Evolutionary conservation across 2,888 invertebrate species (phyloP).

Genomic region (Baronia brevicornis): DNA sequence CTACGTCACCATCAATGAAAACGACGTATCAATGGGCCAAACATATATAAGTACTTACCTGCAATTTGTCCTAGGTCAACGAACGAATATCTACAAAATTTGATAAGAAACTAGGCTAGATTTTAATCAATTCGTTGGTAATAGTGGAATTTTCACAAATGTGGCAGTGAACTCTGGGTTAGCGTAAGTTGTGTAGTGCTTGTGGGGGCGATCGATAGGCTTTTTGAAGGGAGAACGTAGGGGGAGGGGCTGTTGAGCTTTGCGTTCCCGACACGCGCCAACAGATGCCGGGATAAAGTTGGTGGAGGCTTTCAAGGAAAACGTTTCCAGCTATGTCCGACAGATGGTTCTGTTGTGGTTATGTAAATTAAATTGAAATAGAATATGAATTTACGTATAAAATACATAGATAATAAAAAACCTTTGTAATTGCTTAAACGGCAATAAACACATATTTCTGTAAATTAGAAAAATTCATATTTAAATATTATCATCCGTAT

Average conservation of each 20-base stretch:
- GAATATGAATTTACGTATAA: too few species aligned
- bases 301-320: slow-evolving; percentile 23
- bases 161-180: slow-evolving; percentile 49
- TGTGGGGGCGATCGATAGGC: slow-evolving; percentile 57
- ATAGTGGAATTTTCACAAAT: slow-evolving; percentile 36
- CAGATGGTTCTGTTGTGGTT: slow-evolving; percentile 25
- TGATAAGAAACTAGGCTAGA: slow-evolving; percentile 36
- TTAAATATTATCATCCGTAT: too few species aligned
- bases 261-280: slow-evolving; percentile 38
- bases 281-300: slow-evolving; percentile 49
- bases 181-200: slow-evolving; percentile 53
- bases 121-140: slow-evolving; percentile 33
- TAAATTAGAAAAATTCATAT: too few species aligned
- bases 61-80: slow-evolving; percentile 10
- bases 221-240: slow-evolving; percentile 27
- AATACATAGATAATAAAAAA: too few species aligned
- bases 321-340: slow-evolving; percentile 25
- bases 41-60: slow-evolving; percentile 44
- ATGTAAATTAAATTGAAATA: neutral
- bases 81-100: slow-evolving; percentile 1
- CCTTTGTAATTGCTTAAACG: too few species aligned
- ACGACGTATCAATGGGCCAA: slow-evolving; percentile 31
- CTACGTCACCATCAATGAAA: slow-evolving; percentile 42
- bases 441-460: too few species aligned
- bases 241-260: slow-evolving; percentile 27